Evolutionary conservation across 30 jellyfish, hydroid and myxozoan species (phyloP).

Genomic region (Hydractinia symbiolongicarpus): DNA sequence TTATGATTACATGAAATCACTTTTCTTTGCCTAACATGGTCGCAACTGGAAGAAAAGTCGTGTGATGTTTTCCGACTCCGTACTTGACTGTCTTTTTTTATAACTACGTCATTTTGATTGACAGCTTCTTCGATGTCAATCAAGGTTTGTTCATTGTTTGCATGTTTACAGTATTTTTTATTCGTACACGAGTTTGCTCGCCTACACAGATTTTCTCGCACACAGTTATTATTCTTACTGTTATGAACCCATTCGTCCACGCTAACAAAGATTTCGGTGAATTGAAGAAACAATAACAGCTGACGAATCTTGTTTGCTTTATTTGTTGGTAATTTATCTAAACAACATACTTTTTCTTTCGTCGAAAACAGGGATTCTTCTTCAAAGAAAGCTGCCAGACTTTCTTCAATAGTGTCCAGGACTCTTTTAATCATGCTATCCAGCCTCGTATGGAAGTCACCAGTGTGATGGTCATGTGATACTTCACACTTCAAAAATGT

Average conservation of each 20-base stretch:
- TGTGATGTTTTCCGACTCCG: constrained; percentile 9
- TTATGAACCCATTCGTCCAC: constrained; percentile 9
- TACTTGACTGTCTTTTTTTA: not conserved
- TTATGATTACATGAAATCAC: constrained; percentile 8
- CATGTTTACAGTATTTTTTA: constrained; percentile 16
- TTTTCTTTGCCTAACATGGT: constrained; percentile 7
- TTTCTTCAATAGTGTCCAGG: constrained; percentile 11
- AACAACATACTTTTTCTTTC: not conserved
- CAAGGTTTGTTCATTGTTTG: not conserved
- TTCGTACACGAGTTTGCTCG: constrained; percentile 23
- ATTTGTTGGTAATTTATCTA: constrained; percentile 16
- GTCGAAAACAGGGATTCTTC: constrained; percentile 22
- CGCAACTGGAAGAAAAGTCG: constrained; percentile 3
- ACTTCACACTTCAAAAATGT: constrained; percentile 23
- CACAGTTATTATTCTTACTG: constrained; percentile 35
- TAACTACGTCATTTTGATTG: not conserved
- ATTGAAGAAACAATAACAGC: constrained; percentile 4
- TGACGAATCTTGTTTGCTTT: constrained; percentile 6
- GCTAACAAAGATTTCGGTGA: constrained; percentile 1
- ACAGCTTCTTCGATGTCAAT: constrained; percentile 12
- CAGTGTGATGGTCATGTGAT: not conserved
- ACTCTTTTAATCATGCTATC: constrained; percentile 5
- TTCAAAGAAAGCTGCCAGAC: constrained; percentile 12
- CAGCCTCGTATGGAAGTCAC: not conserved
- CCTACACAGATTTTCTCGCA: not conserved